phyloP scores from a whole-genome alignment of 1,140 invertebrate genomes.

The Zophobas atratus region DNA sequence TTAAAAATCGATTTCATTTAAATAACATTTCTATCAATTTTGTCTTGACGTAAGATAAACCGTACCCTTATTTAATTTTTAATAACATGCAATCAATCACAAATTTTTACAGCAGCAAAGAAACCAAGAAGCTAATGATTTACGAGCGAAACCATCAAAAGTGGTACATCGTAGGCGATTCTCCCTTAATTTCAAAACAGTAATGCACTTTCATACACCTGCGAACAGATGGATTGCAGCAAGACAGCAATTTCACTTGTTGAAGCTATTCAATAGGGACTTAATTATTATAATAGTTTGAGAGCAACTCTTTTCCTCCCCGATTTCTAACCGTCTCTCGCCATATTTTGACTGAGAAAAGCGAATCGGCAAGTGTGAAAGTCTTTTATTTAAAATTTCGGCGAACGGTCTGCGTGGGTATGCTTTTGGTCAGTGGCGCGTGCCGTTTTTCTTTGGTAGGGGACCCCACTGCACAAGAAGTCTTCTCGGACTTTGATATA shows the following conservation, averaged over 20 bases:
- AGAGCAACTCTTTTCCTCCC: background rate
- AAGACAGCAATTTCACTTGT: background rate
- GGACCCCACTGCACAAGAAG: constrained; percentile 21
- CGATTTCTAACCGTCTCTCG: background rate
- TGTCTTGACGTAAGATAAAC: too few relatives aligned
- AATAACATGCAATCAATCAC: too few relatives aligned
- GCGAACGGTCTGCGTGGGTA: background rate
- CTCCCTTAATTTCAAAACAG: too few relatives aligned
- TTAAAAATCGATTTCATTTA: too few relatives aligned
- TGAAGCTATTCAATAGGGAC: background rate
- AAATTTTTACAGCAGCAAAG: too few relatives aligned
- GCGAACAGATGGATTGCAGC: background rate
- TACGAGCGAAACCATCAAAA: too few relatives aligned
- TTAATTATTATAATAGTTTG: background rate
- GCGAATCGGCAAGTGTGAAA: constrained; percentile 31
- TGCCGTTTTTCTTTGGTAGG: constrained; percentile 10
- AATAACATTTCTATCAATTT: too few relatives aligned
- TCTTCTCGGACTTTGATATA: constrained; percentile 9
- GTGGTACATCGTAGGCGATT: too few relatives aligned
- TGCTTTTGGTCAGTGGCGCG: constrained; percentile 5
- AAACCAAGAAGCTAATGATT: too few relatives aligned
- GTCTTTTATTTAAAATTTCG: background rate
- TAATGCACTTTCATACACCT: background rate
- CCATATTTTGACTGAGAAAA: constrained; percentile 5
- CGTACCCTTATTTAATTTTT: too few relatives aligned